Base-by-base conservation (phyloP, 2,888 invertebrate species). In the Ennomos fuscantarius region DNA sequence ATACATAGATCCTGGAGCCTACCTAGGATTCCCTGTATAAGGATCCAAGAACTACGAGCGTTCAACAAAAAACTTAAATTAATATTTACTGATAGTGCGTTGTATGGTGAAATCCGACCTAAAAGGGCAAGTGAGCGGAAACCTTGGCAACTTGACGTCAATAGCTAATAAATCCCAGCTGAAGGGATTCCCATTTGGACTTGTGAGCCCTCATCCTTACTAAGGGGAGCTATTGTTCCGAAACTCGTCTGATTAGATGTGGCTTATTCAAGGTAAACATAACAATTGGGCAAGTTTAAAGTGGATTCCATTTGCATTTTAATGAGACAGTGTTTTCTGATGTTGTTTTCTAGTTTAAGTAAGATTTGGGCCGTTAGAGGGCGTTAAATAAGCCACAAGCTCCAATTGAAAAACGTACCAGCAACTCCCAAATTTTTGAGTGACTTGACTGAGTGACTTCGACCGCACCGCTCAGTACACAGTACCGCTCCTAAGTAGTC, bases 261-360 rank as follows among this genome's bases (percentile, higher is more conserved):
- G 52, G 43, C 39, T 52, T 35, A 52, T 48, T 57, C 33, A 47
- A 44, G 57, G 51, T 52, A 57, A 51, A 57, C 52, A 57, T 55
- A 40, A 48, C 57, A 57, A 57, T 52, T 52, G 52, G 24, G 12
- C 15, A 51, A 57, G 47, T 57, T 57, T 57, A 46, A 52, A 57
- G 52, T 47, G 57, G 57, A 36, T 52, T 46, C 40, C 52, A 52
- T 46, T 52, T 35, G 46, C 47, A 57, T 57, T 57, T 39, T 32
- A 57, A 57, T 52, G 24, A 39, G 10, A 15, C 15, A 31, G 8
- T 48, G 40, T 32, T 32, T 24, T 24, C 24, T 24, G 24, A 24
- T 15, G 13, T 13, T 9, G 40, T 37, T 11, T 11, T 37, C n/a
- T 8, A 2, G 40, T 13, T 13, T 12, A 15, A 8, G 8, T 40